phyloP scores from a whole-genome alignment of 2,797 vertebrate genomes.

The Pyrocephalus nanus region DNA sequence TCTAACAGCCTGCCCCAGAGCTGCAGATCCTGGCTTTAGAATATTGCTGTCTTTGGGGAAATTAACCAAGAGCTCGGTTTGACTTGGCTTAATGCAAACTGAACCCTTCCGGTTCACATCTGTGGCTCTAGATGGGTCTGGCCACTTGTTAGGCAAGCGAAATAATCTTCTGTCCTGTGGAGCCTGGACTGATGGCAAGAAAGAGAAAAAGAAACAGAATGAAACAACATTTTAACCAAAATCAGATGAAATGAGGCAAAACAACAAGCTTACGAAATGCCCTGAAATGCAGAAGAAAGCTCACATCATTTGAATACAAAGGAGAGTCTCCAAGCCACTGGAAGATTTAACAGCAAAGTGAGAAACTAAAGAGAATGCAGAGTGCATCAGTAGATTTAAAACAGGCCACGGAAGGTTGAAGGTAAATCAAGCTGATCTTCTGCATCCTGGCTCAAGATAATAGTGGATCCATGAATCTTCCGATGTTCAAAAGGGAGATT shows the following conservation, averaged over 20 bases:
- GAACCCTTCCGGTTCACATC: background rate
- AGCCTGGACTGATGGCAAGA: background rate
- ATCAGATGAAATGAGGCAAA: background rate
- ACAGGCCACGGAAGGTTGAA: background rate
- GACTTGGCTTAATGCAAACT: background rate
- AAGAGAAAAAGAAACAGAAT: background rate
- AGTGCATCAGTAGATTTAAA: background rate
- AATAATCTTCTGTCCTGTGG: background rate
- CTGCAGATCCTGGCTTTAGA: background rate
- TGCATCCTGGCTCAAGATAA: conserved; percentile 6
- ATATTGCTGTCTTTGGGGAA: background rate
- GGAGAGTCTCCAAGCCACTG: background rate
- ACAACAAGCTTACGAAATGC: background rate
- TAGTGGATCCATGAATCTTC: conserved; percentile 42
- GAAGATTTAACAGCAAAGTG: background rate
- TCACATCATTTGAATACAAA: background rate
- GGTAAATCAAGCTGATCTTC: conserved; percentile 34
- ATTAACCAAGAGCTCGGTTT: background rate
- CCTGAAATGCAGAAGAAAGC: background rate
- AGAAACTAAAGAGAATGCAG: background rate
- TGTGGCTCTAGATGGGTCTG: background rate
- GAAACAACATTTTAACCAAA: background rate
- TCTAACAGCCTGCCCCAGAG: background rate
- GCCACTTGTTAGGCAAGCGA: background rate
- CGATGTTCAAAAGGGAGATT: conserved; percentile 32